Conservation (phyloP, 2,797 vertebrate genomes). For the Ptychobarbus kaznakovi region DNA sequence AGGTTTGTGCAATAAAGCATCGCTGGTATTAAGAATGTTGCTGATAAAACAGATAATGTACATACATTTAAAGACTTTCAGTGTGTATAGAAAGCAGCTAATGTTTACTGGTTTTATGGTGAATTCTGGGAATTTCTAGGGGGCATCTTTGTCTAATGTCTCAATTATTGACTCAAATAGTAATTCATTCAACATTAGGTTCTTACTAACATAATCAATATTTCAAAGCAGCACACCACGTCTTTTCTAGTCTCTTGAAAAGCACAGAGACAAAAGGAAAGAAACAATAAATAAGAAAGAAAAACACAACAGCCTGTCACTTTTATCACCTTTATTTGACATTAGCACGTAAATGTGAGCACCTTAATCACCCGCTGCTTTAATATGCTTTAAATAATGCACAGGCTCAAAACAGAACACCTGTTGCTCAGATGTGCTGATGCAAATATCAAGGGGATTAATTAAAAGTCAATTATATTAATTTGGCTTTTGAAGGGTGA, state of each 20-base stretch:
- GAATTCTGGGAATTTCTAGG: conserved; percentile 6
- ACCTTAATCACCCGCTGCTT: conserved; percentile 75
- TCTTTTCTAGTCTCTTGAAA: conserved; percentile 32
- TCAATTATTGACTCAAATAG: not conserved
- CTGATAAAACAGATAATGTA: not conserved
- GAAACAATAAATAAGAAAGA: conserved; percentile 38
- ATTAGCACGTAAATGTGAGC: conserved; percentile 65
- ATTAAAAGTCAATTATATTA: conserved; percentile 94
- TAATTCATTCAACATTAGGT: not conserved
- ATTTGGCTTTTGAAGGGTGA: conserved; percentile 84
- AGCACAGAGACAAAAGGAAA: conserved; percentile 38
- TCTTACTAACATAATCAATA: conserved; percentile 23
- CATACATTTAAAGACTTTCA: not conserved
- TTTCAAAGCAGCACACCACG: not conserved
- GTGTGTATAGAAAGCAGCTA: not conserved
- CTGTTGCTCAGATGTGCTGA: conserved; percentile 86
- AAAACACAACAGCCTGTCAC: conserved; percentile 54
- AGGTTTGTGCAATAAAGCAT: not conserved
- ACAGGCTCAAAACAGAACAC: conserved; percentile 80
- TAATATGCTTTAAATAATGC: conserved; percentile 82
- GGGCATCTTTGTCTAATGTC: not conserved
- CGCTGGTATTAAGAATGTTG: not conserved
- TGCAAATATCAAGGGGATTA: conserved; percentile 93
- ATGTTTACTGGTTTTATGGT: conserved; percentile 3
- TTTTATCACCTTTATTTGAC: conserved; percentile 68